phyloP scores from a whole-genome alignment of 2,888 invertebrate species.

The Drosophila hawaiiensis region DNA sequence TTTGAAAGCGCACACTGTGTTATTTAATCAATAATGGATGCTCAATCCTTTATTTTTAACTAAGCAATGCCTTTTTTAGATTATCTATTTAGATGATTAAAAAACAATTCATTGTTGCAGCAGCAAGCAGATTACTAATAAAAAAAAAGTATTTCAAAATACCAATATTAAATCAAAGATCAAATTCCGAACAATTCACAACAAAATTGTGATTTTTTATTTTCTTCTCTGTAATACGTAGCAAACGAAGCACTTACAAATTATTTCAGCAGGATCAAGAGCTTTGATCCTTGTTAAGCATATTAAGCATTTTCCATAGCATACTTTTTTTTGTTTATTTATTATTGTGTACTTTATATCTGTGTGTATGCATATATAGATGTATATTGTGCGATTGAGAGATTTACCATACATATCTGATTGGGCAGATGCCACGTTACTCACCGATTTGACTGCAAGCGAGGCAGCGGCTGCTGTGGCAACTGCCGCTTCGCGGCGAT shows the following conservation, averaged over 20 bases:
- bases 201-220: background rate
- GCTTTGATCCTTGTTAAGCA: background rate
- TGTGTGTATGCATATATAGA: no score
- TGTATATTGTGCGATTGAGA: background rate
- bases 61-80: background rate
- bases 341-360: background rate
- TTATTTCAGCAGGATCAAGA: background rate
- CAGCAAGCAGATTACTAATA: background rate
- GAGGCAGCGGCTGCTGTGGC: conserved; percentile 34
- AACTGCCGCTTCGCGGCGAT: conserved; percentile 37
- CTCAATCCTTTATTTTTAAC: background rate
- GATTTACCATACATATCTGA: background rate
- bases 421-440: conserved; percentile 11
- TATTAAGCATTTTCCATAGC: background rate
- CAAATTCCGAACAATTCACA: background rate
- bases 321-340: background rate
- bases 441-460: conserved; percentile 38
- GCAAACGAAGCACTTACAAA: no score
- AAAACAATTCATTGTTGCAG: background rate
- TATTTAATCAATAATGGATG: background rate
- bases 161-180: background rate
- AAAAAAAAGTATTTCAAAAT: background rate
- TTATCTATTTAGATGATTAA: background rate
- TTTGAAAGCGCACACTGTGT: background rate
- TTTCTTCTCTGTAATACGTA: background rate